Base-by-base conservation (phyloP, 2,113 vertebrate genomes). In the Ceratotherium simum region DNA sequence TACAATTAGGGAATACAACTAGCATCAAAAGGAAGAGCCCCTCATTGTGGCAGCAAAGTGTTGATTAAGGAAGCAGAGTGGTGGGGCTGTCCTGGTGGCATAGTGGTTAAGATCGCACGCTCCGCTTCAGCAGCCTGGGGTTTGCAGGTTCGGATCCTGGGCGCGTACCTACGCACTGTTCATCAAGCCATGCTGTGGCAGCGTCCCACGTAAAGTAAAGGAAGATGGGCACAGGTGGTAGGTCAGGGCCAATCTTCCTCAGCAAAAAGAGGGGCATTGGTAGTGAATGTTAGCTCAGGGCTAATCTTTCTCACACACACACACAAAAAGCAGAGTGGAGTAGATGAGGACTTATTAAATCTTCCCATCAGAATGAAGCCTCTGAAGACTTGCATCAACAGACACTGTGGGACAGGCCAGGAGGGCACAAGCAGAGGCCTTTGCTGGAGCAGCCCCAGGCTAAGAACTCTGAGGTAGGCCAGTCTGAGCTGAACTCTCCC, bases 1-100 rank as follows among this genome's bases (percentile, higher is more conserved):
- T 60, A 51, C 33, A 46, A 27, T 73, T 81, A 51, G 65, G 65
- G 29, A 46, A 17, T 87, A 2, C n/a, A 27, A 8, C 91, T 93
- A 70, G 62, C 8, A 62, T 62, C 33, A 89, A 92, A 90, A 88
- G 83, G 56, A 92, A 89, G 70, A 93, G 46, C 33, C 56, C 36
- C 72, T 88, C 72, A 83, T 65, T 80, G 58, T 64, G 87, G 70
- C 39, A 75, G 48, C 51, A 54, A 93, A 79, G 33, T 80, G 33
- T 23, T 92, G 36, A 51, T 79, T 81, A 67, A 75, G 65, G 93
- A 92, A 56, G 36, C 25, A 89, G 25, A 83, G 9, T 58, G 31
- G 29, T 42, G 42, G 42, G 42, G 42, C 42, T 42, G 42, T 42
- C 42, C 42, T 5, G 42, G 42, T 42, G 42, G 42, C 42, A 42